Base-by-base conservation (phyloP, 2,797 vertebrate species). In the Brachyalestes nurse region DNA sequence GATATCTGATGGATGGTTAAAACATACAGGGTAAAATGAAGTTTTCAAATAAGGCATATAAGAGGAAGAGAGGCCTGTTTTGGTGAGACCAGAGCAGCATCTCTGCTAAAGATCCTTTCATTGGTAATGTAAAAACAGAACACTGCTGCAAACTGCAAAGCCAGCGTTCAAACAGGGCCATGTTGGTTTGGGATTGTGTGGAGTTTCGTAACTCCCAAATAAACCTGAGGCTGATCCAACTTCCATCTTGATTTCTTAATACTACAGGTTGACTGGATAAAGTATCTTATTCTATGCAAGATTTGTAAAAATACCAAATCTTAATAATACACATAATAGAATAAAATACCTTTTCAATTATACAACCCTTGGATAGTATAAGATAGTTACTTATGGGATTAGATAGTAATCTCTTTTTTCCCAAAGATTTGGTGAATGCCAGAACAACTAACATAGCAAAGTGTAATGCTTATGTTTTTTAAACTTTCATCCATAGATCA, bases 1-100 rank as follows among this genome's bases (percentile, higher is more conserved):
- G 96, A 97, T 88, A 95, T 96, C 82, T 95, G 89, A 93, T 25
- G 62, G 57, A 45, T 64, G 12, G 74, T n/a, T 12, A 62, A 21
- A 73, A 23, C 4, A 55, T 1, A 57, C 0, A 40, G 16, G 28
- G 25, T 40, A 6, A 38, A 38, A 34, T 9, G 38, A 57, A 17
- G 23, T 28, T 8, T 16, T 72, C 17, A 57, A 72, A 57, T 40
- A 21, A 73, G 19, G 19, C 34, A 73, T n/a, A 6, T n/a, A 47
- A 71, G 21, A 42, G 25, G 21, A 28, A 25, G 16, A 51, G 2
- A 13, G 14, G 66, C 47, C 70, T 55, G 25, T 14, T 40, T 72
- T 28, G 16, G 51, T n/a, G 5, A 16, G 16, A 19, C 19, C 21
- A 13, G 49, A 28, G 19, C 49, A 71, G 51, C 16, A 38, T 72